Base-by-base conservation (phyloP, 92 coral and sea anemone species). In the Parazoanthus swiftii region DNA sequence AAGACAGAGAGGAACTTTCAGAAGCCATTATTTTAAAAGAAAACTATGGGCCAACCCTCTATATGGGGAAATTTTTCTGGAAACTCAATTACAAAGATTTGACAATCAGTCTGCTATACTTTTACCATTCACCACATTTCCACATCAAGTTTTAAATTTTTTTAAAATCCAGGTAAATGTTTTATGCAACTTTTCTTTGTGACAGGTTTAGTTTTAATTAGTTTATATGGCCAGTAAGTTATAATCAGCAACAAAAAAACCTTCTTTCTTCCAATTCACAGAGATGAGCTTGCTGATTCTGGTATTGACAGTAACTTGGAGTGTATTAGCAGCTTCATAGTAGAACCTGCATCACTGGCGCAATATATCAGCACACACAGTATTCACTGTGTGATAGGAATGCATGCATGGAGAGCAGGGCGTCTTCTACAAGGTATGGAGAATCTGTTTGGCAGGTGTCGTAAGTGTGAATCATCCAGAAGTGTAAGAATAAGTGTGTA, bases 331-430 rank as follows among this genome's bases (percentile, higher is more conserved):
- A 88, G 86, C 65, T 96, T 96, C 77, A 77, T 68, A 29, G 79
- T 70, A 38, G 91, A 65, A 50, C 59, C 87, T 1, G 80, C 82
- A 43, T 88, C 81, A 13, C 80, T 96, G 25, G 38, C 71, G 33
- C 76, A 83, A 63, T 95, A 85, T 85, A 75, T 95, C 68, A 36
- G 76, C 26, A 66, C 87, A 48, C 88, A 89, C 38, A 86, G 50
- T 18, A 82, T 96, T 39, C 66, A 88, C 11, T 96, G 98, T 82
- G 94, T 90, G 38, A 81, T 96, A 76, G 98, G 99, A 29, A 91
- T 96, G 67, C 99, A 96, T 90, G 95, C 96, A 0, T 93, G 95
- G 94, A 95, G 99, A 91, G 93, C 99, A 84, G 99, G 99, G 10
- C 77, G 82, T 74, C 92, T 95, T 20, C 91, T 96, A 43, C 80